Evolutionary conservation across 2,888 invertebrate species (phyloP).

Genomic region (Aleiodes alternator): DNA sequence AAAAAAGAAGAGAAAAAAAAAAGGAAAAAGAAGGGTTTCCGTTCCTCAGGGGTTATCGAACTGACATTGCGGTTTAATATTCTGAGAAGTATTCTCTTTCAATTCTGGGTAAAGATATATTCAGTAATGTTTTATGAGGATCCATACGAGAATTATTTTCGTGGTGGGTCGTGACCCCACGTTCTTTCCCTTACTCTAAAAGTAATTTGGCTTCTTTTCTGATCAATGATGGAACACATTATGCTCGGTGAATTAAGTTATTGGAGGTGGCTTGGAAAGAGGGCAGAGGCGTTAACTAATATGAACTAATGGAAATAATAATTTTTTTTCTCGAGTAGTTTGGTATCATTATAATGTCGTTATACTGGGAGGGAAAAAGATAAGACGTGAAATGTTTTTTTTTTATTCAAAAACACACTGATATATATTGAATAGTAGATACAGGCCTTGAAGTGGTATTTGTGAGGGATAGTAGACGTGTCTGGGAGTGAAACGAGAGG

Average conservation of each 20-base stretch:
- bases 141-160: conserved; percentile 25
- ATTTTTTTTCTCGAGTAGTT: conserved; percentile 4
- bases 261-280: not conserved
- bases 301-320: not conserved
- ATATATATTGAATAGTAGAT: not conserved
- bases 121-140: conserved; percentile 29
- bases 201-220: conserved; percentile 6
- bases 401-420: not conserved
- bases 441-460: not conserved
- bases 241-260: conserved; percentile 13
- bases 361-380: not conserved
- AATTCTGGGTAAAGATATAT: conserved; percentile 34
- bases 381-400: not conserved
- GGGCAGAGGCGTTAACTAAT: not conserved
- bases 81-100: conserved; percentile 27
- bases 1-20: conserved; percentile 28
- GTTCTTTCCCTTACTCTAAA: not conserved
- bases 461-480: conserved; percentile 27
- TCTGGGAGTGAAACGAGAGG: conserved; percentile 30
- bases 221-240: conserved; percentile 4
- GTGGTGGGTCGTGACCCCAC: conserved; percentile 16
- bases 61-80: conserved; percentile 46
- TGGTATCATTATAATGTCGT: conserved; percentile 1
- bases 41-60: conserved; percentile 54
- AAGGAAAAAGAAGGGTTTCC: conserved; percentile 34